Evolutionary conservation across 2,113 vertebrate species (phyloP), one percentile per base, ranked within the genome.

Genomic region (Rhipidura dahli): DNA sequence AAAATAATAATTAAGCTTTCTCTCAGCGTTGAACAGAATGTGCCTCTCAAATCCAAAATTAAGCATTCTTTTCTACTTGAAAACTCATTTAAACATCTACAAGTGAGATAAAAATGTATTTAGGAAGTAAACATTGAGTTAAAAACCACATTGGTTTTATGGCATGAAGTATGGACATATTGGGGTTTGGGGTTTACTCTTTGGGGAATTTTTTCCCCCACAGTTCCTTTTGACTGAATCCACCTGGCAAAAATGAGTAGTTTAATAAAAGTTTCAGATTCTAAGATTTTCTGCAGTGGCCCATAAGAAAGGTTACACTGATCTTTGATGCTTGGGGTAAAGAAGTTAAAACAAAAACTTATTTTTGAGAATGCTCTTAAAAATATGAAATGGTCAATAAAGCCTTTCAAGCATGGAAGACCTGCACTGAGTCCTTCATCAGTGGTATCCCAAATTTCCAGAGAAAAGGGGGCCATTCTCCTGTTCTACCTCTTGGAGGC

Each of bases 1-100:
- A 91, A 94, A 94, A 93, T 87, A 91, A 85, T 88, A 90, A 95
- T 83, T 77, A 90, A 86, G 47, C 8, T 89, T 93, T 90, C 85
- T 83, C 75, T 85, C 31, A 2, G 16, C 59, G 57, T 54, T 73
- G 82, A 92, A 91, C 78, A 93, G 79, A 90, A 65, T 83, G 66
- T 76, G 88, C 82, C 37, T 45, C 69, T 87, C 6, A 42, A 76
- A 91, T 71, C 53, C 82, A 56, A 95, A 93, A 85, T 90, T 76
- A 87, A 90, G 91, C 15, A 2, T 17, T 22, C 37, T 76, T 69
- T 91, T 14, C 28, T 79, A 47, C 78, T 79, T 82, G 75, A 82
- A 78, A 78, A 21, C 40, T 84, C 85, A 42, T 71, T 81, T 57
- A 40, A 85, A 64, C 2, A 3, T 45, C 66, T 68, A 64, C 53